phyloP scores from a whole-genome alignment of 2,113 vertebrate genomes.

The Cyphomyrus discorhynchus region DNA sequence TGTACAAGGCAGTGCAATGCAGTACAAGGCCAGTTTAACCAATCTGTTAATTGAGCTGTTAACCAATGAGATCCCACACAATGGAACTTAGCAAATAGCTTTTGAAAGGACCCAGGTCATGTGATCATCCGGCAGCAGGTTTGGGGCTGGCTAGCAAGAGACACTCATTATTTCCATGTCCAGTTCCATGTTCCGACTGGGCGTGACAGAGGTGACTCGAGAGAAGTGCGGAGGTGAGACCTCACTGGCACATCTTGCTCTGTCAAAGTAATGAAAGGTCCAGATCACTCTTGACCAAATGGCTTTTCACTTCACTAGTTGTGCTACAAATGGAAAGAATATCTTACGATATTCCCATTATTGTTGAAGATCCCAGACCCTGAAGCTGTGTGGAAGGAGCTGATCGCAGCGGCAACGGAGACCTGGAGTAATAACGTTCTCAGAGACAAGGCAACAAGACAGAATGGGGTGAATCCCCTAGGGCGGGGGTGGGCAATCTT shows the following conservation, averaged over 20 bases:
- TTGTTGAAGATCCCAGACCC: not conserved
- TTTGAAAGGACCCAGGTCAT: not conserved
- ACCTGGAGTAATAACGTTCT: not conserved
- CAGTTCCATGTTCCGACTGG: not conserved
- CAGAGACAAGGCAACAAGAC: not conserved
- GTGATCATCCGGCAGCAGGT: not conserved
- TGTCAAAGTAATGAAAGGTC: not conserved
- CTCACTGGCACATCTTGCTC: not conserved
- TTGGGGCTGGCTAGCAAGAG: too few relatives aligned
- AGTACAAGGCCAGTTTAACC: not conserved
- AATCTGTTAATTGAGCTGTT: not conserved
- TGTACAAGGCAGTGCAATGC: too few relatives aligned
- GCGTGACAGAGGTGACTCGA: too few relatives aligned
- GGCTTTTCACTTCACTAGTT: not conserved
- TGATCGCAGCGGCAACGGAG: not conserved
- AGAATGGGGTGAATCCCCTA: not conserved
- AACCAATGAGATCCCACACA: not conserved
- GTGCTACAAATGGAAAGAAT: not conserved
- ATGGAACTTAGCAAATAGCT: not conserved
- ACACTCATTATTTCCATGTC: not conserved
- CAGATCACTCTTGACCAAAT: not conserved
- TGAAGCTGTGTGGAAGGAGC: too few relatives aligned
- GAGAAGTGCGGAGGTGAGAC: not conserved
- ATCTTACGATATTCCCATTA: not conserved
- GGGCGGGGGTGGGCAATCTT: too few relatives aligned